Percentiles rank a stretch among this genome's conserved stretches.
These are phyloP conservation scores for Lacerta agilis DNA, from an alignment of 2,797 vertebrate species.

Conservation along the genomic window DNA sequence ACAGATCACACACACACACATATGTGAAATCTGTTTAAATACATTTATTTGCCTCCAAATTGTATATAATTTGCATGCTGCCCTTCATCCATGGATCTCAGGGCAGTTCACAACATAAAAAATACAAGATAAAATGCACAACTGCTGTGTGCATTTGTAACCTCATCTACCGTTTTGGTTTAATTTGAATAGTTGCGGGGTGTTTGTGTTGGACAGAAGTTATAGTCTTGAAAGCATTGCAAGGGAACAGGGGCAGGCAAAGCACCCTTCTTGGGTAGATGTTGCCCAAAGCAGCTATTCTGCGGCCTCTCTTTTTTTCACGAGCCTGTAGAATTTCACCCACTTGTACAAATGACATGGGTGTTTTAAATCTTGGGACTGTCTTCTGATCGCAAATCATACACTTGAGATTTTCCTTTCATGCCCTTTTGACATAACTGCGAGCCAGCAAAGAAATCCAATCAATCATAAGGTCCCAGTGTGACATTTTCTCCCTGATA, in stretches of 20 bases:
- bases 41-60: no score
- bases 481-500: slow-evolving; percentile 2
- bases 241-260: not conserved
- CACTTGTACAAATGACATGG: not conserved
- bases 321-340: not conserved
- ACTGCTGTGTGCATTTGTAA: not conserved
- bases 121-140: no score
- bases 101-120: no score
- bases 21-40: no score
- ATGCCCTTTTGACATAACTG: slow-evolving; percentile 21
- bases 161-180: not conserved
- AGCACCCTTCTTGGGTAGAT: not conserved
- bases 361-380: not conserved
- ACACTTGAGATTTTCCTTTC: slow-evolving; percentile 6
- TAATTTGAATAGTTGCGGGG: no score
- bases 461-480: slow-evolving; percentile 9
- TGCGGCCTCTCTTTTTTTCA: not conserved
- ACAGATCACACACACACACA: no score
- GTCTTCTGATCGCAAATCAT: not conserved
- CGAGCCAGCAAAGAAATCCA: slow-evolving; percentile 3
- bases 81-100: no score
- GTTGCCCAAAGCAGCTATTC: not conserved
- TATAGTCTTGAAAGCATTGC: not conserved
- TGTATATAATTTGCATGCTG: no score
- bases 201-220: not conserved